Base-by-base conservation (phyloP, 2,113 vertebrate genomes). In the Leucopsar rothschildi region DNA sequence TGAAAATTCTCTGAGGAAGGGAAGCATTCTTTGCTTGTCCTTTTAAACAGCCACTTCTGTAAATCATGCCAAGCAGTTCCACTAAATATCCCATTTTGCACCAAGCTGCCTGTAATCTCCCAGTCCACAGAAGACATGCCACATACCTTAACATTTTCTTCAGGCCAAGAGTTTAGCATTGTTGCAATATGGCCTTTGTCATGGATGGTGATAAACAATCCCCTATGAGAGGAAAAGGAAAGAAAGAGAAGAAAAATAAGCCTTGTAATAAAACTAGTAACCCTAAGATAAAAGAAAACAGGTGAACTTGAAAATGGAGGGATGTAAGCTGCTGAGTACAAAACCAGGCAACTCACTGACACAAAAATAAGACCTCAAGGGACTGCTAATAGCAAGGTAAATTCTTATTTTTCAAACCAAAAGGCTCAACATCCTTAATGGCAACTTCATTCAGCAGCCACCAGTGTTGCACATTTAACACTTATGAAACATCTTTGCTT, bases 201-300 rank as follows among this genome's bases (percentile, higher is more conserved):
- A 63, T 99, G 99, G 96, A 99, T 98, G 94, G 99, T 99, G 96
- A 99, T 99, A 95, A 99, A 99, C 86, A 99, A 98, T 25, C 99
- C 99, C 89, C 96, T 97, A 96, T 35, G 70, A 84, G 93, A 59
- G 70, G 42, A 76, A 63, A 50, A 66, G 35, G 33, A 52, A 64
- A 68, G 45, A 40, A 71, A 57, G 40, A 56, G n/a, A 86, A 80
- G 39, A 82, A 60, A 88, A 86, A 88, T 29, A 94, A 63, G 29
- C n/a, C 15, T 77, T 88, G 68, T 66, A 28, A 82, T 66, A 92
- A 93, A 80, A 91, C 50, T 21, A 94, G 1, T 35, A 65, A 70
- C 17, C 83, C 20, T 15, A 75, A 92, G 50, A 33, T 61, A 71
- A 81, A 76, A 72, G 39, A 73, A 56, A 87, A 47, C 39, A 87